A percentile compares a stretch with the other conserved stretches of the same genome.
phyloP scores from a whole-genome alignment of 1,140 invertebrate genomes.

The Brachionus rotundiformis region DNA sequence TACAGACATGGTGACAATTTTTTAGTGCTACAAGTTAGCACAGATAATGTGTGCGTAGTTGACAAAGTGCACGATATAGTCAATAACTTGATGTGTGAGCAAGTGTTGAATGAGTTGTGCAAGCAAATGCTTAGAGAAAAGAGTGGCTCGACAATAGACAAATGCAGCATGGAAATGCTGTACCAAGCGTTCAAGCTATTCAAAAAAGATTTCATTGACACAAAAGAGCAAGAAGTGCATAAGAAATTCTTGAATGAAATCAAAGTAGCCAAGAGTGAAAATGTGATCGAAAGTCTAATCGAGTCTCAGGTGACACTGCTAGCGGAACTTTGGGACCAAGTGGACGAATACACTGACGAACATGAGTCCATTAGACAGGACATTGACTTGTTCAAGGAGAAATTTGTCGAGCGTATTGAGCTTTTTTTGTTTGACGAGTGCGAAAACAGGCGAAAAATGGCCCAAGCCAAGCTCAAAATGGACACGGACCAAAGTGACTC shows the following conservation, averaged over 20 bases:
- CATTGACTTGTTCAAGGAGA: not conserved
- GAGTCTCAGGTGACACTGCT: not conserved
- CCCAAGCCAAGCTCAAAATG: not conserved
- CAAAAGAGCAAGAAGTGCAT: not conserved
- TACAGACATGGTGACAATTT: not conserved
- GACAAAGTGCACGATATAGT: not conserved
- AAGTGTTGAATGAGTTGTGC: conserved; percentile 2
- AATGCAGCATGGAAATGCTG: not conserved
- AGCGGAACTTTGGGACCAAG: not conserved
- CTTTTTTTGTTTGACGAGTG: conserved; percentile 15
- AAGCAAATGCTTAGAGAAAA: not conserved
- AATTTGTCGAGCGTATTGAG: not conserved
- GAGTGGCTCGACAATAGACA: not conserved
- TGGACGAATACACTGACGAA: not conserved
- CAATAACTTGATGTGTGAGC: conserved; percentile 8
- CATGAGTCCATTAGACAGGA: conserved; percentile 15
- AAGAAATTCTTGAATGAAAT: conserved; percentile 10
- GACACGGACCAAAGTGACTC: not conserved
- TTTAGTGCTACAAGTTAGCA: not conserved
- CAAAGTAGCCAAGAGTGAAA: not conserved
- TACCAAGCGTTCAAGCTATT: not conserved
- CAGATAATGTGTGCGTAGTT: not conserved
- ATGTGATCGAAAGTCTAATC: conserved; percentile 23
- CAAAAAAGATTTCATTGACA: not conserved
- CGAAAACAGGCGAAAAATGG: conserved; percentile 20